Percentiles rank a stretch among this genome's conserved stretches.
These are phyloP conservation scores for Saccopteryx leptura DNA, from an alignment of 2,113 vertebrate species.

Conservation along the genomic window DNA sequence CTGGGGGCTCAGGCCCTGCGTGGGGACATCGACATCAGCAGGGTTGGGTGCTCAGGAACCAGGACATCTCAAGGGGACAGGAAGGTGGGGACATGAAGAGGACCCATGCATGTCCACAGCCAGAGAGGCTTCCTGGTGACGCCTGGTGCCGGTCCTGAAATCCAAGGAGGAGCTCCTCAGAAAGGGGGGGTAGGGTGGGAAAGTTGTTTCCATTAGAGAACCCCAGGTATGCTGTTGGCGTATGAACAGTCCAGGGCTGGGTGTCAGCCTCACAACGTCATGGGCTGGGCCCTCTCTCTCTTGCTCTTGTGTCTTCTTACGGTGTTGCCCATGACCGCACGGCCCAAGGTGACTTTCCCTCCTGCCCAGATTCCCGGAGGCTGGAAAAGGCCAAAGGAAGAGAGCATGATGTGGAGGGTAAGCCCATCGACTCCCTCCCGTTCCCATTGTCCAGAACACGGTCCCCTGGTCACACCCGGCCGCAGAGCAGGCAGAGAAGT, in stretches of 20 bases:
- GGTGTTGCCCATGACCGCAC: neutral
- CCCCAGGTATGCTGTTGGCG: neutral
- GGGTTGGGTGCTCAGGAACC: neutral
- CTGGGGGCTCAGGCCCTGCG: neutral
- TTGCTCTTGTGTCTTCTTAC: neutral
- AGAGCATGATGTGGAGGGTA: neutral
- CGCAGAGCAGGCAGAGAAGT: neutral
- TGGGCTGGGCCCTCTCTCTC: neutral
- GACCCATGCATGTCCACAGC: neutral
- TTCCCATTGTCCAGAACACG: no score
- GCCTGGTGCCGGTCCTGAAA: neutral
- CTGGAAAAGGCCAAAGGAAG: neutral
- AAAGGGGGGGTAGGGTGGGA: neutral
- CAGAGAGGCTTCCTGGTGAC: neutral
- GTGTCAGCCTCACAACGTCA: no score
- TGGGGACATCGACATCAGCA: rapidly evolving
- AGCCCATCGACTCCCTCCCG: neutral
- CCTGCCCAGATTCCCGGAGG: neutral
- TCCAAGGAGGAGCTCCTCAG: neutral
- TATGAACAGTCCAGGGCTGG: neutral
- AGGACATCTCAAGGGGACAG: neutral
- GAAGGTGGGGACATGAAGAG: neutral
- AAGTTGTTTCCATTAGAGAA: neutral
- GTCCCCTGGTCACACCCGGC: neutral
- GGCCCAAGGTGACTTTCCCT: no score